Evolutionary conservation across 2,113 vertebrate genomes (phyloP).

Genomic region (Seriola dumerili): DNA sequence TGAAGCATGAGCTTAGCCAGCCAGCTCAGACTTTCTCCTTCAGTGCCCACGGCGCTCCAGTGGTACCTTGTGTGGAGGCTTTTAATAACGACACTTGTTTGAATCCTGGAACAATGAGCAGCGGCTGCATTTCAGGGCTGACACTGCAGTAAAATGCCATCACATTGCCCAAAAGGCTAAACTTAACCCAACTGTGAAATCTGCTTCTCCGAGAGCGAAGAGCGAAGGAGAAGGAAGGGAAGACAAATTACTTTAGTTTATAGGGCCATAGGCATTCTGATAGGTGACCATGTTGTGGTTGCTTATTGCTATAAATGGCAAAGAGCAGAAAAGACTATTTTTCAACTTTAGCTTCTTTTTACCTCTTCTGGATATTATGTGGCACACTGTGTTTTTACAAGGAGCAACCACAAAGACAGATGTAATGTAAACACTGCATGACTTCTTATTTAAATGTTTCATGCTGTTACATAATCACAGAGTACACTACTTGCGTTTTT

Average conservation of each 20-base stretch:
- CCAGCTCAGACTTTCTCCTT: conserved; percentile 50
- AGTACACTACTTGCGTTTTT: background rate
- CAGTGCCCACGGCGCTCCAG: conserved; percentile 54
- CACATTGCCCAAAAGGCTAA: conserved; percentile 70
- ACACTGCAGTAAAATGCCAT: conserved; percentile 76
- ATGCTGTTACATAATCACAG: too few species aligned
- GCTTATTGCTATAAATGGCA: conserved; percentile 3
- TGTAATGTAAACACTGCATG: background rate
- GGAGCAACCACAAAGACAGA: background rate
- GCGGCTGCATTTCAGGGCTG: conserved; percentile 70
- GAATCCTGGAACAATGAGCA: conserved; percentile 76
- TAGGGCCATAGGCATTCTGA: background rate
- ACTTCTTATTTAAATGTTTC: background rate
- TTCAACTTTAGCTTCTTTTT: background rate
- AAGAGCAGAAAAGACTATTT: background rate
- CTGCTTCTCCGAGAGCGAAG: conserved; percentile 45
- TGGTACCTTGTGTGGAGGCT: conserved; percentile 52
- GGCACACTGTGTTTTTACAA: background rate
- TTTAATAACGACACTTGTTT: conserved; percentile 76
- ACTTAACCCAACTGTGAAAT: conserved; percentile 75
- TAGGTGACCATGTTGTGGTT: conserved; percentile 10
- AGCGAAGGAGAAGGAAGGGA: conserved; percentile 24
- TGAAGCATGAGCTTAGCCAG: conserved; percentile 46
- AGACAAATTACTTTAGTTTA: conserved; percentile 33
- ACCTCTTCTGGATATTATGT: background rate